Conservation (phyloP, 1,140 invertebrate species). For the Drosophila azteca region DNA sequence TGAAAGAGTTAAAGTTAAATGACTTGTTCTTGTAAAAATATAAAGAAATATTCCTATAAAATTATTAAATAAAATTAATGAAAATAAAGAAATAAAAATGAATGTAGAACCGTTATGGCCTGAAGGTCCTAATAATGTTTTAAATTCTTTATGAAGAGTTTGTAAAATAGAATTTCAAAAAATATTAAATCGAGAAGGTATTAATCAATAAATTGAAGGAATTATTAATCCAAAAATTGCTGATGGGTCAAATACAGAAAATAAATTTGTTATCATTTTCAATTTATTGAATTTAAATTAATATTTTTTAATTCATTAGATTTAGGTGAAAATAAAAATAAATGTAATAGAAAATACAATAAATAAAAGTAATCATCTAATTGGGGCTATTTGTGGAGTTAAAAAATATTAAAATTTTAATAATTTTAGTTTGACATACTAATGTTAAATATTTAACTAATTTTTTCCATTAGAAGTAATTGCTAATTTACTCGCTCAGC, state of each 20-base stretch:
- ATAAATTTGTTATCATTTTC: constrained; percentile 86
- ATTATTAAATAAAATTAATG: constrained; percentile 86
- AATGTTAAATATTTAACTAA: constrained; percentile 85
- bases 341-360: constrained; percentile 84
- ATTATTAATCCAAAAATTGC: constrained; percentile 84
- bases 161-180: constrained; percentile 83
- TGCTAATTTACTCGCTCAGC: too few relatives aligned
- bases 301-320: constrained; percentile 65
- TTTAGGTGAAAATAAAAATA: constrained; percentile 79
- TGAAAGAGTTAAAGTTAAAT: constrained; percentile 85
- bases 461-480: constrained; percentile 85
- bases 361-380: constrained; percentile 85
- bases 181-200: constrained; percentile 84
- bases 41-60: constrained; percentile 87
- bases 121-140: constrained; percentile 84
- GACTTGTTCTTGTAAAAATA: constrained; percentile 87
- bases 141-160: constrained; percentile 85
- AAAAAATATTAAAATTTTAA: constrained; percentile 85
- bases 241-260: constrained; percentile 85
- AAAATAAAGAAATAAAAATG: constrained; percentile 85
- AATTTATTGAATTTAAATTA: constrained; percentile 78
- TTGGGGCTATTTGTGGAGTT: constrained; percentile 85
- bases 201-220: constrained; percentile 84
- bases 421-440: constrained; percentile 86
- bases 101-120: constrained; percentile 83